phyloP scores from a whole-genome alignment of 2,888 invertebrate species.

The Eilema sororculum region DNA sequence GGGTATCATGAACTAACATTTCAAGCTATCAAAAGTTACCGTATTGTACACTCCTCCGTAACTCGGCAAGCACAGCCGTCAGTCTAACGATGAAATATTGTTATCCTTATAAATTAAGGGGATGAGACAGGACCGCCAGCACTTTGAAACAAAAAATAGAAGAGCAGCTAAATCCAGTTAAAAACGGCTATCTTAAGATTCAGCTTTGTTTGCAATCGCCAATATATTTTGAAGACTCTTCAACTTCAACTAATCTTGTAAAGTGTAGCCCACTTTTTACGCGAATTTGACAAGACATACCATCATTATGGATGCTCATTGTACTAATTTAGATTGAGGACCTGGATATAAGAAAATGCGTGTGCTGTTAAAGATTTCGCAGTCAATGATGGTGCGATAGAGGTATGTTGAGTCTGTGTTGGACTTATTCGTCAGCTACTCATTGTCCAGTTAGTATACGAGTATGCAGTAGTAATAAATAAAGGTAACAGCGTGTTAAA shows the following conservation, averaged over 20 bases:
- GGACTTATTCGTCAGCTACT: too few species aligned
- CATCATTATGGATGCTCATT: too few species aligned
- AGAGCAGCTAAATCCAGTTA: not conserved
- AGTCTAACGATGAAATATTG: slow-evolving; percentile 2
- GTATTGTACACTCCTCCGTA: not conserved
- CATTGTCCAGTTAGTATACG: too few species aligned
- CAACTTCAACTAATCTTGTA: not conserved
- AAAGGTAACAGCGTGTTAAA: too few species aligned
- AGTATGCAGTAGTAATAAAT: too few species aligned
- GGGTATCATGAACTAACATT: not conserved
- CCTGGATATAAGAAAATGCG: too few species aligned
- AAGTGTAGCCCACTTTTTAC: not conserved
- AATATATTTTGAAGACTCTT: not conserved
- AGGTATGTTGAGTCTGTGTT: too few species aligned
- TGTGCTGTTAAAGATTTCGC: too few species aligned
- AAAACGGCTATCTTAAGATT: not conserved
- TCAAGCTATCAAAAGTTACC: slow-evolving; percentile 4
- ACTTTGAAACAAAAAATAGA: not conserved
- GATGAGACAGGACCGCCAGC: not conserved
- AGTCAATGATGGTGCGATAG: too few species aligned
- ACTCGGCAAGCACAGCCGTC: not conserved
- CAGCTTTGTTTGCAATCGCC: not conserved
- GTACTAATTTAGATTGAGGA: too few species aligned
- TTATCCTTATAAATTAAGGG: slow-evolving; percentile 4
- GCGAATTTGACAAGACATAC: not conserved